phyloP scores from a whole-genome alignment of 2,888 invertebrate species.

The Proisotoma minuta region DNA sequence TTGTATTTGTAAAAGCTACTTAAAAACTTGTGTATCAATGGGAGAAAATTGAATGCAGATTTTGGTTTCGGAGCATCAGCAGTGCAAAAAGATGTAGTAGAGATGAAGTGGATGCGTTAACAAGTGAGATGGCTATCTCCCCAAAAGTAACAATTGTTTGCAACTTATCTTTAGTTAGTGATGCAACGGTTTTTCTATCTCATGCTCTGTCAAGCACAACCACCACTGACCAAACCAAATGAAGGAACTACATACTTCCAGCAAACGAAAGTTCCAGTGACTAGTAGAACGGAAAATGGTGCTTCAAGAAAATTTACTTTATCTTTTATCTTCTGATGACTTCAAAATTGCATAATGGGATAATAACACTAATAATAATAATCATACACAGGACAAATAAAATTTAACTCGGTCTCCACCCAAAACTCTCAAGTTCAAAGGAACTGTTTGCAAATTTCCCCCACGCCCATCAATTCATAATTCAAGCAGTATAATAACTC shows the following conservation, averaged over 20 bases:
- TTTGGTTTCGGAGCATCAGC: neutral
- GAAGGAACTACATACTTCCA: neutral
- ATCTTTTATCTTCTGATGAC: neutral
- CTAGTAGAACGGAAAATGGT: too few relatives aligned
- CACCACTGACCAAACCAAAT: constrained; percentile 12
- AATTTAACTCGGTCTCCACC: neutral
- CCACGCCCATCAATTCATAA: neutral
- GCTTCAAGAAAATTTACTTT: too few relatives aligned
- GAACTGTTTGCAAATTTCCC: neutral
- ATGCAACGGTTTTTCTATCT: constrained; percentile 35
- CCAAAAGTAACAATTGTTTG: constrained; percentile 6
- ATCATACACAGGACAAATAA: neutral
- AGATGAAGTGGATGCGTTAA: too few relatives aligned
- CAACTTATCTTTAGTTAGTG: too few relatives aligned
- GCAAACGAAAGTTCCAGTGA: neutral
- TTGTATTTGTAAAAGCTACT: too few relatives aligned
- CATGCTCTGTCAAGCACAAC: constrained; percentile 44
- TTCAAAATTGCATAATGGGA: neutral
- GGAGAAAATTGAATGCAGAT: too few relatives aligned
- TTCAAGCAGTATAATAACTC: too few relatives aligned
- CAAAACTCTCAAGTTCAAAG: neutral
- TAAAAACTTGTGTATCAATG: too few relatives aligned
- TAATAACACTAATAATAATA: constrained; percentile 1
- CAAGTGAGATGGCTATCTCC: too few relatives aligned
- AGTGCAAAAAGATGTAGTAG: constrained; percentile 5